Evolutionary conservation across 2,888 invertebrate genomes (phyloP).

Genomic region (Clusia tigrina): DNA sequence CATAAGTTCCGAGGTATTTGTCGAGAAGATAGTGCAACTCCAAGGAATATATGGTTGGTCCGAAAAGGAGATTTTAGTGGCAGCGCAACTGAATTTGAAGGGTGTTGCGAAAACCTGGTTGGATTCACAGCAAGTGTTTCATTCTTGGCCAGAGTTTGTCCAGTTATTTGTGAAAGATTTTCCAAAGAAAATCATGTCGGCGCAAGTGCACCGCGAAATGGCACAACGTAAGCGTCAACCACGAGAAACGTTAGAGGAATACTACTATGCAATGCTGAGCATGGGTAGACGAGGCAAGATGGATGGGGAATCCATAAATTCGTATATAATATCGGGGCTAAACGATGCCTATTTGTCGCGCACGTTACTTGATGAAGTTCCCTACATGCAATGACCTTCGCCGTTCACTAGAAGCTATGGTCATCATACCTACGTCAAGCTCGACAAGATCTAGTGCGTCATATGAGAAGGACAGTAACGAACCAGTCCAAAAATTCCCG

Average conservation of each 20-base stretch:
- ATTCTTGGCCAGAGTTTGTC: slow-evolving; percentile 16
- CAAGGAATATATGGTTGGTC: slow-evolving; percentile 20
- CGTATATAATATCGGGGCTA: slow-evolving; percentile 32
- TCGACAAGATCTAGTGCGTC: background rate
- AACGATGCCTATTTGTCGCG: slow-evolving; percentile 30
- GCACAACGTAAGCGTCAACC: slow-evolving; percentile 23
- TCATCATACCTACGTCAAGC: too few species aligned
- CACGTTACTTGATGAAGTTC: slow-evolving; percentile 28
- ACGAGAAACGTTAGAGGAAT: slow-evolving; percentile 25
- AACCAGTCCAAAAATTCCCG: background rate
- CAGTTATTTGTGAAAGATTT: slow-evolving; percentile 15
- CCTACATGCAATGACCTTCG: slow-evolving; percentile 25
- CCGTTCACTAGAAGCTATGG: slow-evolving; percentile 29
- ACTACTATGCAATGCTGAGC: slow-evolving; percentile 33
- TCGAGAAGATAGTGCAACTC: too few species aligned
- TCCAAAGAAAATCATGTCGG: slow-evolving; percentile 21
- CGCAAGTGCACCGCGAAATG: slow-evolving; percentile 28
- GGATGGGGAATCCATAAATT: slow-evolving; percentile 33
- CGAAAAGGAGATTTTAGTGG: slow-evolving; percentile 16
- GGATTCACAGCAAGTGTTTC: slow-evolving; percentile 21
- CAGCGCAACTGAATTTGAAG: slow-evolving; percentile 21
- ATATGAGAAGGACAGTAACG: background rate
- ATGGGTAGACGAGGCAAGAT: slow-evolving; percentile 29
- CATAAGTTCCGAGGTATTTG: too few species aligned
- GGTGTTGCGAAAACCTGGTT: slow-evolving; percentile 19